Evolutionary conservation across 2,888 invertebrate genomes (phyloP), one percentile per base, ranked within the genome.

Genomic region (Agrotis ipsilon): DNA sequence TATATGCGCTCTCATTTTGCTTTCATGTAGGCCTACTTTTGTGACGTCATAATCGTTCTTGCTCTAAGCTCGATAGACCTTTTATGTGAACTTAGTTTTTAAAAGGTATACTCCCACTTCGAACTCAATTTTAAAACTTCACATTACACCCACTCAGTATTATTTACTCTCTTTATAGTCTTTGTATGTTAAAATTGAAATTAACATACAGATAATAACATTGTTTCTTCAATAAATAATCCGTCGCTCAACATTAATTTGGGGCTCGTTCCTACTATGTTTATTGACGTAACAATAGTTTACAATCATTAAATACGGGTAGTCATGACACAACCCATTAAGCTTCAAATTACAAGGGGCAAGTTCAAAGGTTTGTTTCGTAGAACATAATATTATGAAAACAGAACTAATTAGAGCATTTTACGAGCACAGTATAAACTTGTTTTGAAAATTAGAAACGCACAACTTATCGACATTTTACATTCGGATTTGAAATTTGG

Each of bases 301-400:
- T 52, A 72, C 60, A 62, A 74, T 72, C 4, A 84, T 68, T 75
- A 75, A 81, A 72, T 84, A 72, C n/a, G 70, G 55, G 63, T 68
- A 69, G 54, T 52, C 60, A 73, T 80, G 70, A 80, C 45, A 60
- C 11, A 72, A 60, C 18, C 49, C 27, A 72, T 82, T 67, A 70
- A 66, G 57, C 24, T 45, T 68, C 11, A 68, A 79, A 72, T 80
- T 74, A 69, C 57, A 63, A 72, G 43, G 60, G 64, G 18, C 32
- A 32, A 57, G 59, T 68, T 73, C 61, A 74, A 75, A 82, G 49
- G 67, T 51, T 65, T 69, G 21, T 67, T 64, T 45, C 13, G 13
- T 48, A 46, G 65, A 67, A 67, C 24, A 68, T 68, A 49, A 68
- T 68, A 49, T 63, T 67, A 75, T 72, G 45, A 69, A 70, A 72